These are phyloP conservation scores for Nomada flava DNA, from an alignment of 2,888 invertebrate genomes.

Conservation along the genomic window DNA sequence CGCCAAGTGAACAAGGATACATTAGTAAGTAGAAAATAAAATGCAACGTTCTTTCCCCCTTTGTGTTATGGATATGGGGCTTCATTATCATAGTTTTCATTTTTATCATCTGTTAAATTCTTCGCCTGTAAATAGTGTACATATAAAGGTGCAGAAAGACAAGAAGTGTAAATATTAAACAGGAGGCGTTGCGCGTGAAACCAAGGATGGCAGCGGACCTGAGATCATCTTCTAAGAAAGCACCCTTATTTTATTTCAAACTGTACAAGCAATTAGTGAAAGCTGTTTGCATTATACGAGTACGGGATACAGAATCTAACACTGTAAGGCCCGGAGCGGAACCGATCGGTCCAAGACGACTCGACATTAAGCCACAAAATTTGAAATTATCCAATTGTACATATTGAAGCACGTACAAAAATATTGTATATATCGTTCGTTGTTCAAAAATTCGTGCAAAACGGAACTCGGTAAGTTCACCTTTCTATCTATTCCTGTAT, in stretches of 20 bases:
- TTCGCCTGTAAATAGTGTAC: conserved; percentile 59
- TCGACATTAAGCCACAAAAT: conserved; percentile 14
- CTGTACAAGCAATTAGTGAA: conserved; percentile 55
- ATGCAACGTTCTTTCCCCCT: too few species aligned
- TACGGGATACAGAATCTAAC: conserved; percentile 39
- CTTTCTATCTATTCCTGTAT: neutral
- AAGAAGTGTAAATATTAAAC: conserved; percentile 58
- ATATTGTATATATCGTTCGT: conserved; percentile 14
- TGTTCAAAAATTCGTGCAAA: neutral
- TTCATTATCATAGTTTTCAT: neutral
- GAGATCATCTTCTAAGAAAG: neutral
- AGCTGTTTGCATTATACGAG: conserved; percentile 68
- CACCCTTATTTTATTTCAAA: conserved; percentile 40
- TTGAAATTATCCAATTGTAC: conserved; percentile 6
- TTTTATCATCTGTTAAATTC: too few species aligned
- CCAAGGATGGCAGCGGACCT: neutral
- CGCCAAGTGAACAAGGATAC: conserved; percentile 80
- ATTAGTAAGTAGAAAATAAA: conserved; percentile 71
- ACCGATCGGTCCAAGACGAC: conserved; percentile 52
- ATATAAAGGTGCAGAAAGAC: conserved; percentile 57
- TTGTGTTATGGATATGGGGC: too few species aligned
- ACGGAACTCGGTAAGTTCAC: conserved; percentile 27
- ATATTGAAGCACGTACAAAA: conserved; percentile 21
- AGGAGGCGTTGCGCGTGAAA: conserved; percentile 46
- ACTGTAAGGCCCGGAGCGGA: conserved; percentile 74